phyloP scores from a whole-genome alignment of 2,888 invertebrate species.

The Deilephila porcellus region DNA sequence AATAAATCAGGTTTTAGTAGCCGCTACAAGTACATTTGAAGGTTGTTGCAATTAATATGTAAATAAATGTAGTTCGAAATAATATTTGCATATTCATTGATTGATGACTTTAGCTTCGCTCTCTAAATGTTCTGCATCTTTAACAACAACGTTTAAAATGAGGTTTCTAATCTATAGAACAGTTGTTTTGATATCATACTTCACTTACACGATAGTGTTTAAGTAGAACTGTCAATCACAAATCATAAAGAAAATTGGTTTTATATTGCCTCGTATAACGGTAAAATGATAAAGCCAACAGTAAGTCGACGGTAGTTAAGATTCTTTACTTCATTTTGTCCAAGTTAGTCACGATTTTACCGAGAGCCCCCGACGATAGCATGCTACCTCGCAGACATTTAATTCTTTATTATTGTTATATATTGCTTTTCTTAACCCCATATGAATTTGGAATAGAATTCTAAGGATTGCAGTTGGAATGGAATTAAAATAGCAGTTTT shows the following conservation, averaged over 20 bases:
- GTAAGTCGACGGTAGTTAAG: not conserved
- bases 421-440: no score
- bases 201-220: not conserved
- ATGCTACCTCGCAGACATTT: not conserved
- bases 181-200: not conserved
- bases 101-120: not conserved
- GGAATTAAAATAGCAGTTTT: no score
- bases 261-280: not conserved
- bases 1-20: constrained; percentile 15
- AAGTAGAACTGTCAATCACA: constrained; percentile 6
- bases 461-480: no score
- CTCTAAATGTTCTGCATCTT: not conserved
- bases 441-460: no score
- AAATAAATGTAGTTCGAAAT: not conserved
- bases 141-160: not conserved
- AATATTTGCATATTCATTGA: not conserved
- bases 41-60: constrained; percentile 10
- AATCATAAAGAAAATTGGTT: constrained; percentile 6
- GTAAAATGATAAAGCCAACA: constrained; percentile 6
- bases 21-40: not conserved
- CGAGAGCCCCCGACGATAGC: not conserved
- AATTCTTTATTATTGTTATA: not conserved
- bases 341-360: constrained; percentile 3
- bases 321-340: constrained; percentile 6
- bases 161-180: not conserved